Conservation (phyloP, 2,113 vertebrate species). For the Pelodiscus sinensis region DNA sequence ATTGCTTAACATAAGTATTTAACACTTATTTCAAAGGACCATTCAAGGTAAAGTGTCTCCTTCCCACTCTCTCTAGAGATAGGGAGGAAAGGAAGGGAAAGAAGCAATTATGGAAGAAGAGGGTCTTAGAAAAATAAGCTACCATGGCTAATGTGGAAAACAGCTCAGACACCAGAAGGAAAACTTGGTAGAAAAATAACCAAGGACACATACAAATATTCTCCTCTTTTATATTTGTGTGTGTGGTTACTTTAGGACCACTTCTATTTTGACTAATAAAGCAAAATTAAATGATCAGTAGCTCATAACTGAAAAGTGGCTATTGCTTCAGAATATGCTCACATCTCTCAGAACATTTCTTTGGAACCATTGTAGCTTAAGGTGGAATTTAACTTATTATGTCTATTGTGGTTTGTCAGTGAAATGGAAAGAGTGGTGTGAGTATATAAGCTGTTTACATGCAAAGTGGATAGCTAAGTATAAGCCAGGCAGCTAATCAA, state of each 20-base stretch:
- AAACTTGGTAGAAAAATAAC: neutral
- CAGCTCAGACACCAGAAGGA: neutral
- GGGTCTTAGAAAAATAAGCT: too few species aligned
- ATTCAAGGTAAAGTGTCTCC: too few species aligned
- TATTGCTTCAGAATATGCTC: neutral
- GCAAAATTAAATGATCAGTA: neutral
- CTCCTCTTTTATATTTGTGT: neutral
- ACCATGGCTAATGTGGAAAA: neutral
- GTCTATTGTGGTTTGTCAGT: neutral
- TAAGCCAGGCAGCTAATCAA: slow-evolving; percentile 63
- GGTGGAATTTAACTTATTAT: neutral
- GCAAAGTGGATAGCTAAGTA: slow-evolving; percentile 45
- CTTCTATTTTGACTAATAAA: slow-evolving; percentile 22
- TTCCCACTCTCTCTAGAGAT: too few species aligned
- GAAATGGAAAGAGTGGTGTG: neutral
- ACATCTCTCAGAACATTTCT: neutral
- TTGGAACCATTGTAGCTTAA: neutral
- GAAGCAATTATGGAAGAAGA: too few species aligned
- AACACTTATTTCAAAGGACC: too few species aligned
- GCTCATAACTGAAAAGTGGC: neutral
- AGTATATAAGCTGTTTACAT: slow-evolving; percentile 29
- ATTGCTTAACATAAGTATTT: too few species aligned
- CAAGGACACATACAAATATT: neutral
- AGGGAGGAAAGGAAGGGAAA: too few species aligned
- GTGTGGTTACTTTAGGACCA: neutral